Evolutionary conservation across 1,140 invertebrate species (phyloP), one percentile per base, ranked within the genome.

Genomic region (Aphelenchoides fujianensis): DNA sequence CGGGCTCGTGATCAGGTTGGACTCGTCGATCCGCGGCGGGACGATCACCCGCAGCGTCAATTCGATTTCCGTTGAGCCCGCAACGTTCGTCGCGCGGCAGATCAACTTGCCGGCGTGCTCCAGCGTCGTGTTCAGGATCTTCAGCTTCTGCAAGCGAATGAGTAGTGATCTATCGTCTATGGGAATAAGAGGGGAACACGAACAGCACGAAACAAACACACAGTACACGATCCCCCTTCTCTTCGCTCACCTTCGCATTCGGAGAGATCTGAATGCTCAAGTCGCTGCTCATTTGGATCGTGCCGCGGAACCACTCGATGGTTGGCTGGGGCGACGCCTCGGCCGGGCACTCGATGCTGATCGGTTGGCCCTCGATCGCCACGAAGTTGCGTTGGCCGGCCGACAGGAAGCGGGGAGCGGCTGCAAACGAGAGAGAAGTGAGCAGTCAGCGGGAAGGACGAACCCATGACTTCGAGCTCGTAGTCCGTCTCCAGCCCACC

Each of bases 11-110:
- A 88, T 85, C 9, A 87, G 74, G 74, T 88, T 88, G 0, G 86
- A 87, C 35, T 87, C 85, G 78, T 88, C 86, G 75, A 88, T 88
- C n/a, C 80, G 78, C 12, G 87, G 87, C 7, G 85, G 85, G 61
- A 87, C 86, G 61, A 85, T 75, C 23, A 88, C 84, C 74, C 80
- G 81, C 0, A 88, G 76, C 41, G 77, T 72, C 62, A 86, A 84
- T 19, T 85, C 77, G 2, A 85, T 83, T 34, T 79, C 80, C n/a
- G 78, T 76, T 28, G 82, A 84, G 54, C 87, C 87, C 55, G 86
- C 86, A 52, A 79, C 74, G 75, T 87, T 88, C 23, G 67, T 81
- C 1, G 86, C 86, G 31, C 78, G 63, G 74, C 87, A 88, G 1
- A 64, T 78, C 74, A 86, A 88, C 37, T 83, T 83, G n/a, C 87